These are phyloP conservation scores for Rhinoptilus africanus DNA, from an alignment of 2,113 vertebrate genomes.

Conservation along the genomic window DNA sequence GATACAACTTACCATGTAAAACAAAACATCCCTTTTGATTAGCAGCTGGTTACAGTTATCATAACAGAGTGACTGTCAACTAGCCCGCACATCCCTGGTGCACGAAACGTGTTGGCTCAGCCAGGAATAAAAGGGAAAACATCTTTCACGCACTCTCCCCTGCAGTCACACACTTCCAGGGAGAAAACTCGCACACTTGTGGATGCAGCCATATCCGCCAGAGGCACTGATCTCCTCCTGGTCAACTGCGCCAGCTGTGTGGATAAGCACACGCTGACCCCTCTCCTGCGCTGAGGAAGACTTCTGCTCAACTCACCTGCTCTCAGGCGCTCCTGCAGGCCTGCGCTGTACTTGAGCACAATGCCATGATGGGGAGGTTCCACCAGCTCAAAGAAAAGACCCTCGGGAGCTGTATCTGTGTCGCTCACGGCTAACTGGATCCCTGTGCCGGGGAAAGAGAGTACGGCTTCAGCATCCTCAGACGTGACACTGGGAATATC, in stretches of 20 bases:
- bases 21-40: neutral
- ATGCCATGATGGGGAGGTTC: slow-evolving; percentile 82
- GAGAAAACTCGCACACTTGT: neutral
- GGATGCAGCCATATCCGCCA: neutral
- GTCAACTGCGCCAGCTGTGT: neutral
- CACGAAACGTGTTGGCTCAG: neutral
- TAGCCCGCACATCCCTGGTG: neutral
- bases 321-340: slow-evolving; percentile 70
- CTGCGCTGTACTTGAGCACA: slow-evolving; percentile 73
- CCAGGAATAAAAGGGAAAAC: neutral
- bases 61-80: too few relatives aligned
- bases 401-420: slow-evolving; percentile 78
- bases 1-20: neutral
- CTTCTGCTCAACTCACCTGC: slow-evolving; percentile 73
- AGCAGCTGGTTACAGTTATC: neutral
- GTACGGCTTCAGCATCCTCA: neutral
- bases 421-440: slow-evolving; percentile 83
- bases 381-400: slow-evolving; percentile 89
- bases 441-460: slow-evolving; percentile 52
- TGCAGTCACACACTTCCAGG: neutral
- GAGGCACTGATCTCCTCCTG: neutral
- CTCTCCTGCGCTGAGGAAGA: neutral
- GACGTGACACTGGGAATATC: neutral
- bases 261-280: neutral
- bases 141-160: neutral